phyloP scores from a whole-genome alignment of 2,797 vertebrate species.

The Sebastes flavidus region DNA sequence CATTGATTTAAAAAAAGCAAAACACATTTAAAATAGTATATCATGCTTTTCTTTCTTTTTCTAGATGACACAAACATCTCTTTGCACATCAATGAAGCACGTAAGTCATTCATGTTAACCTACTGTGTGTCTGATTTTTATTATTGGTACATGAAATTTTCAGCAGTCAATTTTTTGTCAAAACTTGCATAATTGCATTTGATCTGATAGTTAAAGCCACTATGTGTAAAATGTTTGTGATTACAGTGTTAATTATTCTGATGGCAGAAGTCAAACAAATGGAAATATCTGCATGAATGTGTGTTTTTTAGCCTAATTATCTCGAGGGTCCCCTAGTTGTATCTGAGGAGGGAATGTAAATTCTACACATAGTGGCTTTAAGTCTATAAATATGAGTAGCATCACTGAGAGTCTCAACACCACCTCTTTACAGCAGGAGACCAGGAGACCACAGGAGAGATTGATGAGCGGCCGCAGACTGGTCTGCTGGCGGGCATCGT shows the following conservation, averaged over 20 bases:
- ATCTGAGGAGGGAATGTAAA: neutral
- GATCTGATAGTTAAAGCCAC: neutral
- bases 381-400: neutral
- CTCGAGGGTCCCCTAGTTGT: neutral
- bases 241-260: neutral
- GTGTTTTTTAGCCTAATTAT: neutral
- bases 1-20: no score
- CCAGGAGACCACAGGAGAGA: conserved; percentile 7
- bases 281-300: neutral
- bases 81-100: conserved; percentile 82
- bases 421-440: conserved; percentile 39
- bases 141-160: neutral
- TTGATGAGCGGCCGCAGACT: conserved; percentile 72
- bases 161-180: neutral
- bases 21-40: no score
- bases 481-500: conserved; percentile 89
- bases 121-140: neutral
- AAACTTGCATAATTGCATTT: neutral
- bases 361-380: neutral
- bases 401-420: neutral
- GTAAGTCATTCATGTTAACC: conserved; percentile 42
- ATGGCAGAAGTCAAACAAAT: neutral
- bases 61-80: conserved; percentile 88
- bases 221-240: neutral
- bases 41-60: neutral